Evolutionary conservation across 2,888 invertebrate genomes (phyloP).

Genomic region (Latrodectus elegans): DNA sequence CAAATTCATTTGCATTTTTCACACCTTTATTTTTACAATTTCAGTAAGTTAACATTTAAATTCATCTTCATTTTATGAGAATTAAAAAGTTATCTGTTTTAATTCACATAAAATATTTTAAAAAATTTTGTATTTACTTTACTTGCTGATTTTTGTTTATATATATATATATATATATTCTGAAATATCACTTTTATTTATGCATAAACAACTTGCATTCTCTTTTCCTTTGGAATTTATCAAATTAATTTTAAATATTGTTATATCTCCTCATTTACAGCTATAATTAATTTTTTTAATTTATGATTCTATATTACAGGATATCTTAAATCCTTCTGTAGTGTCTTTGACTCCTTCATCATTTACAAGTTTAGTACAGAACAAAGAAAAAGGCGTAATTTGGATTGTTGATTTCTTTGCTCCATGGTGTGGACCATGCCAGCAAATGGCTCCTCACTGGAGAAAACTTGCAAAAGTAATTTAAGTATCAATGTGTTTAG

Average conservation of each 20-base stretch:
- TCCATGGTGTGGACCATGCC: constrained; percentile 86
- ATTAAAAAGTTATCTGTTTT: no score
- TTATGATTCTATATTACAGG: constrained; percentile 72
- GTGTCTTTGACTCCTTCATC: constrained; percentile 78
- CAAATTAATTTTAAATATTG: not conserved
- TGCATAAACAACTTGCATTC: not conserved
- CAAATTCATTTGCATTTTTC: no score
- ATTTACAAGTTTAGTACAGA: constrained; percentile 78
- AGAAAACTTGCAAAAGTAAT: constrained; percentile 79
- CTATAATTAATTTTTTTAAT: no score
- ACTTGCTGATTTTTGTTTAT: no score
- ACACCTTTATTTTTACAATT: no score
- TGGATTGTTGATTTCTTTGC: constrained; percentile 85
- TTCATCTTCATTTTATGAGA: no score
- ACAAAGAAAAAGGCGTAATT: constrained; percentile 78
- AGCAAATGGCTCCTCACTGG: constrained; percentile 82
- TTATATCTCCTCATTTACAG: no score
- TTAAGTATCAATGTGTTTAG: not conserved
- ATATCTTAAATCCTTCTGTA: constrained; percentile 78
- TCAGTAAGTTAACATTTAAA: no score
- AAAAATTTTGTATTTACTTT: no score
- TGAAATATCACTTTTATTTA: not conserved
- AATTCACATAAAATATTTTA: no score
- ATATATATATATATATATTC: not conserved
- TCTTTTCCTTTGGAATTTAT: constrained; percentile 1